Percentiles rank a stretch among this genome's conserved stretches.
Evolutionary conservation across 1,140 invertebrate genomes (phyloP).

Genomic region (Listronotus oregonensis): DNA sequence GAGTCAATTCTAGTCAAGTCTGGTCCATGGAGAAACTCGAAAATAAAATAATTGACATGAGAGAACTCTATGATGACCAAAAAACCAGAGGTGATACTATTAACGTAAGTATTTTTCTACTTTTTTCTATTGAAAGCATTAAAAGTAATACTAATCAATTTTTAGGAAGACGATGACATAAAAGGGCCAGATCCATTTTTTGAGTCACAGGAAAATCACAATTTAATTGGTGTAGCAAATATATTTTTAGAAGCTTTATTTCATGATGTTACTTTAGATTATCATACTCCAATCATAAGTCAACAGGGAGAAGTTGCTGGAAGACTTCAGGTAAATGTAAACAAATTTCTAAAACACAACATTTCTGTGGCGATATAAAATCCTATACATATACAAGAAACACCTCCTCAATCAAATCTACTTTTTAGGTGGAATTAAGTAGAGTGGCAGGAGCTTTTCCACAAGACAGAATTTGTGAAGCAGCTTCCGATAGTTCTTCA

Average conservation of each 20-base stretch:
- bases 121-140: too few species aligned
- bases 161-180: slow-evolving; percentile 23
- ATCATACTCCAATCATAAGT: slow-evolving; percentile 97
- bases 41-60: slow-evolving; percentile 97
- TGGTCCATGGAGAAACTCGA: slow-evolving; percentile 99
- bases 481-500: slow-evolving; percentile 77
- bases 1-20: slow-evolving; percentile 85
- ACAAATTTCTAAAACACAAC: too few species aligned
- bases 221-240: slow-evolving; percentile 97
- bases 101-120: slow-evolving; percentile 22
- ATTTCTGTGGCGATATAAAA: too few species aligned
- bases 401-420: background rate
- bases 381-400: too few species aligned
- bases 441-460: slow-evolving; percentile 83
- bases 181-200: slow-evolving; percentile 88
- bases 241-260: slow-evolving; percentile 95
- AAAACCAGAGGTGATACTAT: slow-evolving; percentile 33
- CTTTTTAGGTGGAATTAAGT: slow-evolving; percentile 78
- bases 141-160: background rate
- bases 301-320: slow-evolving; percentile 97
- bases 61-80: slow-evolving; percentile 94
- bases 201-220: slow-evolving; percentile 96
- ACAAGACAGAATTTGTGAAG: slow-evolving; percentile 83
- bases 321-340: slow-evolving; percentile 68
- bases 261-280: slow-evolving; percentile 93